phyloP scores from a whole-genome alignment of 2,888 invertebrate species.

The Poecilobothrus nobilitatus region DNA sequence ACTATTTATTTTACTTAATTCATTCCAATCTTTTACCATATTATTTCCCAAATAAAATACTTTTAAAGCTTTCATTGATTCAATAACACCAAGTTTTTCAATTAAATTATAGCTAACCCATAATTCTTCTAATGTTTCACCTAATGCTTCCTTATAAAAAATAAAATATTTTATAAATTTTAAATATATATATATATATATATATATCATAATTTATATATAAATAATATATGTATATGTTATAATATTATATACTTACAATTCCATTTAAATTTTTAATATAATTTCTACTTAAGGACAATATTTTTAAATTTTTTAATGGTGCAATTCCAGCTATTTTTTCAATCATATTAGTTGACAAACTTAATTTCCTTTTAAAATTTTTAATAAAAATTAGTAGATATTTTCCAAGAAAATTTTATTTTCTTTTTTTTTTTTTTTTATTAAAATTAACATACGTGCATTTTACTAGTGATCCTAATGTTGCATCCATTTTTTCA shows the following conservation, averaged over 20 bases:
- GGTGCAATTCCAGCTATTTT: conserved; percentile 77
- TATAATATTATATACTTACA: conserved; percentile 39
- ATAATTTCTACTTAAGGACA: conserved; percentile 81
- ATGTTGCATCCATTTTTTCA: conserved; percentile 86
- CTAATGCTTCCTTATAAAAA: conserved; percentile 60
- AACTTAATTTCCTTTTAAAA: conserved; percentile 61
- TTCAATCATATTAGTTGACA: conserved; percentile 92
- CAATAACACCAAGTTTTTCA: conserved; percentile 85
- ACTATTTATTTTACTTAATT: conserved; percentile 73
- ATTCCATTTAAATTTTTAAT: conserved; percentile 85
- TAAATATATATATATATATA: neutral
- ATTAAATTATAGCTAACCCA: conserved; percentile 93
- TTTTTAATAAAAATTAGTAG: neutral
- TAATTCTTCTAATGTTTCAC: conserved; percentile 80
- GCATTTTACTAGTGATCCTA: conserved; percentile 65
- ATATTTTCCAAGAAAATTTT: no score
- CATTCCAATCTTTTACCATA: conserved; percentile 80
- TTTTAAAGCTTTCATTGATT: conserved; percentile 67
- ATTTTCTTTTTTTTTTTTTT: no score
- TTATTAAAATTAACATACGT: no score
- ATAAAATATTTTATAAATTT: no score
- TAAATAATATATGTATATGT: neutral
- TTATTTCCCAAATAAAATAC: conserved; percentile 80
- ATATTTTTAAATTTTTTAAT: conserved; percentile 71
- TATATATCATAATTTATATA: no score